phyloP scores from a whole-genome alignment of 2,113 vertebrate genomes.

The Sander lucioperca region DNA sequence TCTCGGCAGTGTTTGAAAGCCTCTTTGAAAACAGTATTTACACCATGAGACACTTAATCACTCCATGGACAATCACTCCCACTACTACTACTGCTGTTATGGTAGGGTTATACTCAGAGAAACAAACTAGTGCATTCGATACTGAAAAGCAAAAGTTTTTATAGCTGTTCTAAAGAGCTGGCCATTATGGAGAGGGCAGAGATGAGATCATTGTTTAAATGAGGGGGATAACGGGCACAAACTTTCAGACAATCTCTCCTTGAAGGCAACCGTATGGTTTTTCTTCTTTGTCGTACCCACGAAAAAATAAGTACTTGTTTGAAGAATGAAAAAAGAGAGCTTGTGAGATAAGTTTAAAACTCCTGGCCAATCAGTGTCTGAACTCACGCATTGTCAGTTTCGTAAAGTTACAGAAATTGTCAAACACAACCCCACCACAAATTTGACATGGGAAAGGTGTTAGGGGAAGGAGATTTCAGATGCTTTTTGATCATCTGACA shows the following conservation, averaged over 20 bases:
- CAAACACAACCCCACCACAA: no score
- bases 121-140: background rate
- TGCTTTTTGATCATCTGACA: background rate
- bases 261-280: background rate
- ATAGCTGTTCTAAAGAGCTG: background rate
- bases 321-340: background rate
- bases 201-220: background rate
- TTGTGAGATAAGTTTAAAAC: no score
- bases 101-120: no score
- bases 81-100: background rate
- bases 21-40: background rate
- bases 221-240: background rate
- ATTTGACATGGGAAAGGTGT: no score
- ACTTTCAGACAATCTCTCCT: background rate
- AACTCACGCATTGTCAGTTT: background rate
- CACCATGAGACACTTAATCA: background rate
- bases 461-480: no score
- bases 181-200: background rate
- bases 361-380: no score
- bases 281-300: background rate
- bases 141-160: background rate
- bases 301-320: background rate
- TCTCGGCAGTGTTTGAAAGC: background rate
- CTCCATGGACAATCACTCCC: background rate
- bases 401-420: no score